Evolutionary conservation across 2,797 vertebrate genomes (phyloP).

Genomic region (Sebastolobus alascanus): DNA sequence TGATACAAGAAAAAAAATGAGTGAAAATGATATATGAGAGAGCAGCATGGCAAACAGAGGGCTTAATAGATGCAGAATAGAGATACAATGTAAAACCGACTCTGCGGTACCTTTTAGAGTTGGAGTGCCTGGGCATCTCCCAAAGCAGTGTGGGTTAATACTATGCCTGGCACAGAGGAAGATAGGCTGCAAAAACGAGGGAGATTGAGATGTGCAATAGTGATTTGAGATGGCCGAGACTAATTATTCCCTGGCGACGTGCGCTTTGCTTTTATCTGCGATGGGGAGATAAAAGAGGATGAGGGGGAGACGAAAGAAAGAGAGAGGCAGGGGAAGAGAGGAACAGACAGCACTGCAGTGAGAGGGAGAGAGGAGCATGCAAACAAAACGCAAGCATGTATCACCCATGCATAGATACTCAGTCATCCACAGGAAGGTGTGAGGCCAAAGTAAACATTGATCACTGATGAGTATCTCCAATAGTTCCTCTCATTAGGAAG

Average conservation of each 20-base stretch:
- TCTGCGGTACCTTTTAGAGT: conserved; percentile 50
- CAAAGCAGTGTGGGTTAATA: conserved; percentile 62
- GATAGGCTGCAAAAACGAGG: conserved; percentile 61
- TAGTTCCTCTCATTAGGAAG: conserved; percentile 71
- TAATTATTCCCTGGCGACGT: conserved; percentile 75
- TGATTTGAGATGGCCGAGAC: conserved; percentile 70
- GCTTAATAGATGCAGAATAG: conserved; percentile 51
- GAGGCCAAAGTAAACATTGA: conserved; percentile 70
- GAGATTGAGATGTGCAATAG: conserved; percentile 58
- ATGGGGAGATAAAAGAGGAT: conserved; percentile 69
- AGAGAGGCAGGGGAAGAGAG: neutral
- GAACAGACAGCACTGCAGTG: neutral
- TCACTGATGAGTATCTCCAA: conserved; percentile 75
- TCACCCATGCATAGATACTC: conserved; percentile 15
- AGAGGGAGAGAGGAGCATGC: neutral
- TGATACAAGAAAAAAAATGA: neutral
- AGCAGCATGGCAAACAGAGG: conserved; percentile 12
- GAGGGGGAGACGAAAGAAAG: conserved; percentile 20
- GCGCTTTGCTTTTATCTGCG: conserved; percentile 69
- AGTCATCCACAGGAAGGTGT: conserved; percentile 38
- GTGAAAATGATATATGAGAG: conserved; percentile 26
- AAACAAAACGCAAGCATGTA: conserved; percentile 13
- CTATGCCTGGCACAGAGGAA: conserved; percentile 41
- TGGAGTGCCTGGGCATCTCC: conserved; percentile 41
- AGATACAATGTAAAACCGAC: conserved; percentile 60